Base-by-base conservation (phyloP, 2,888 invertebrate genomes). In the Eristalis arbustorum region DNA sequence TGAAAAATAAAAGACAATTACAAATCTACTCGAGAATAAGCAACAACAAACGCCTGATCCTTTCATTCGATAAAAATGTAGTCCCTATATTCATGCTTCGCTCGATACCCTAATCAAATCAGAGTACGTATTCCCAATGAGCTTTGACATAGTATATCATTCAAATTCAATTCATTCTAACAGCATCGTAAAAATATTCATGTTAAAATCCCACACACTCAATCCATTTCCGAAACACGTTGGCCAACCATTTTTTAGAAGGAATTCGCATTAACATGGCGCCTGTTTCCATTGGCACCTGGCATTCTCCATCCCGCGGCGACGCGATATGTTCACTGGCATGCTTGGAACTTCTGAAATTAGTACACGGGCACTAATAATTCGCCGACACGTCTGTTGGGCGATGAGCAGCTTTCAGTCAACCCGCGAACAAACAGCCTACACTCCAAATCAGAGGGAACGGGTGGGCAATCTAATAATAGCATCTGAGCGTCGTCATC, bases 321-420 rank as follows among this genome's bases (percentile, higher is more conserved):
- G 61, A 31, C 13, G 62, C 18, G 18, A 18, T 42, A 56, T 68
- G 62, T 68, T 25, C 34, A 49, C 67, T 23, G 42, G 22, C 61
- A 61, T 67, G 49, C 34, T 34, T 10, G 13, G 66, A 42, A 25
- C 22, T 67, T 25, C 13, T 14, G 22, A 74, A 59, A 74, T 74
- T 40, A 66, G 22, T 34, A 49, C 68, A 62, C 42, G n/a, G 56
- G 49, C 40, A 57, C 56, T 49, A 49, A 49, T 69, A 69, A 63
- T 62, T 49, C 25, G 18, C 56, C 22, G 56, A 34, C 56, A 68
- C 56, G 34, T 68, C 68, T 22, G 22, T n/a, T 59, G 22, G 59
- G 3, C n/a, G 34, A 37, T n/a, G 22, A 23, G 23, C 18, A 49
- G 25, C 66, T 49, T 49, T 31, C 49, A 67, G 18, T 49, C 66